Evolutionary conservation across 2,888 invertebrate species (phyloP), one percentile per base, ranked within the genome.

Genomic region (Ectropis crepuscularia): DNA sequence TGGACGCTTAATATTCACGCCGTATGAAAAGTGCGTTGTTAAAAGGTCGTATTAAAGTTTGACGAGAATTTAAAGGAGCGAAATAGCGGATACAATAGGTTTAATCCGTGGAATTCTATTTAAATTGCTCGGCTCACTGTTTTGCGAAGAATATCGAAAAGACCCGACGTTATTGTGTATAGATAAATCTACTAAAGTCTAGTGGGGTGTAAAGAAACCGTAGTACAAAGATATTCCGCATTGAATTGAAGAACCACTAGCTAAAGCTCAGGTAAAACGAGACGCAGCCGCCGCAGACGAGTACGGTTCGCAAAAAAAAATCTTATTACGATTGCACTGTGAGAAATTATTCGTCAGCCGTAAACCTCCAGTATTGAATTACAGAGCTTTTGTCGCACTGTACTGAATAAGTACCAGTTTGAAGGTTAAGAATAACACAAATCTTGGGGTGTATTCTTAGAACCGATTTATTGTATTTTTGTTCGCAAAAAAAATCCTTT

Each of bases 21-120:
- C 88, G 82, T 84, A 83, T 81, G 79, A 81, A 83, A 83, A 82
- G 79, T 81, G 80, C 80, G 84, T 81, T 82, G 85, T 83, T 86
- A 84, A 85, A 87, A 88, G 86, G 87, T 82, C 84, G 80, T 81
- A 82, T 85, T 85, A 80, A 74, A 78, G 81, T 84, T 87, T 82
- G 85, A 82, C 79, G 77, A 74, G 85, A 86, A 88, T 89, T 80
- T 79, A 79, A 78, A 81, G 80, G 74, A 68, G 73, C 75, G 55
- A 67, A 76, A 79, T 78, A 83, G 77, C 69, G 67, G 72, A 74
- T 71, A 65, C 69, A 72, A 72, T 73, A 67, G 58, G 51, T 62
- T 58, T 64, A 63, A 77, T 79, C 70, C 77, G 73, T 74, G 74
- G 78, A 80, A 77, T 71, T 42, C 61, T 45, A 65, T 69, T 61